These are phyloP conservation scores for Apis dorsata DNA, from an alignment of 1,140 invertebrate species.

Conservation along the genomic window DNA sequence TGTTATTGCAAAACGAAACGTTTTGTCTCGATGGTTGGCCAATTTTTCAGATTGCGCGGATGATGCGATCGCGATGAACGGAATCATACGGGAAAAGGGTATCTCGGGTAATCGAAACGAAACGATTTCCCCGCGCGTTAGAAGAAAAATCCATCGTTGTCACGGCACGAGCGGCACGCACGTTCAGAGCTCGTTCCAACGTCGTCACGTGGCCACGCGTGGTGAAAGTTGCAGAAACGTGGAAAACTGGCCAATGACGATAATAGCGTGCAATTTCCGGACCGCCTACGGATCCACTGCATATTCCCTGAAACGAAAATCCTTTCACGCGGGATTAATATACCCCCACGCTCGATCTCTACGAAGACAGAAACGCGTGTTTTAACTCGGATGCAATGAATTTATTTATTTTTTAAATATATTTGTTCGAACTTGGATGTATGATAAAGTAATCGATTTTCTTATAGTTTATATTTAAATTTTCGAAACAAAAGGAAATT, in stretches of 20 bases:
- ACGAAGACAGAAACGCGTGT: no score
- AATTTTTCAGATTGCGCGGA: slow-evolving; percentile 1
- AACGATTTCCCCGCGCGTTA: neutral
- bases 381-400: no score
- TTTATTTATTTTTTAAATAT: no score
- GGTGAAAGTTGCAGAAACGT: slow-evolving; percentile 38
- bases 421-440: no score
- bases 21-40: neutral
- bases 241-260: slow-evolving; percentile 29
- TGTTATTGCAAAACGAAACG: neutral
- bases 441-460: no score
- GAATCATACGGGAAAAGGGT: no score
- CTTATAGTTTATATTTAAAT: no score
- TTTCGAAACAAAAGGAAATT: no score
- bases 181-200: neutral
- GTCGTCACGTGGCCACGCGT: slow-evolving; percentile 20
- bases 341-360: no score
- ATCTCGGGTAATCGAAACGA: neutral
- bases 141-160: neutral
- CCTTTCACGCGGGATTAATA: neutral
- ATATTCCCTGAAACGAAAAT: neutral
- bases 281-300: neutral
- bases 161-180: neutral
- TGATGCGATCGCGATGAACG: neutral
- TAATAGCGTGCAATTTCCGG: slow-evolving; percentile 38